Conservation (phyloP, 2,888 invertebrate genomes). For the Lacanobia oleracea region DNA sequence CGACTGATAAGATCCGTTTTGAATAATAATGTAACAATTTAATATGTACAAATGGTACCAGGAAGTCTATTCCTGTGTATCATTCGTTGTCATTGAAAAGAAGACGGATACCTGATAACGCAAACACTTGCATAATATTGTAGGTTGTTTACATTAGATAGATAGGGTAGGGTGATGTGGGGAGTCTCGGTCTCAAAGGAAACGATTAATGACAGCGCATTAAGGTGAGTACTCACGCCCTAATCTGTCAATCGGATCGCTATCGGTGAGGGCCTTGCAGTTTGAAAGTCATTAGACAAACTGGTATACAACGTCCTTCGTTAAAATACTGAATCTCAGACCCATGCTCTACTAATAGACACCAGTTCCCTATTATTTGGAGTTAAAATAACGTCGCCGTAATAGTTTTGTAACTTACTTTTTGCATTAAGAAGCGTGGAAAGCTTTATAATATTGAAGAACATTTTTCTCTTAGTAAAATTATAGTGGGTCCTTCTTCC, state of each 20-base stretch:
- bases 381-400: not conserved
- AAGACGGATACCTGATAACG: conserved; percentile 24
- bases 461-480: not conserved
- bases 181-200: conserved; percentile 13
- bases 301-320: not conserved
- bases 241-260: conserved; percentile 2
- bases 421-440: not conserved
- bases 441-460: not conserved
- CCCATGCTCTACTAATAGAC: not conserved
- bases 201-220: conserved; percentile 29
- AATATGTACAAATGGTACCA: conserved; percentile 25
- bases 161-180: not conserved
- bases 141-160: conserved; percentile 23
- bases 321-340: not conserved
- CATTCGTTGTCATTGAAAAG: conserved; percentile 39
- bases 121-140: conserved; percentile 27
- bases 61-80: conserved; percentile 32
- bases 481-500: not conserved
- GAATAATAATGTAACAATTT: conserved; percentile 37
- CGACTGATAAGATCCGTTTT: conserved; percentile 34
- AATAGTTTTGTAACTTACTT: not conserved
- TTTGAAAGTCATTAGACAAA: conserved; percentile 8
- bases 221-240: conserved; percentile 9
- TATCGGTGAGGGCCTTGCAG: not conserved
- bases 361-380: not conserved